Evolutionary conservation across 2,113 vertebrate genomes (phyloP).

Genomic region (Malurus cyaneus): DNA sequence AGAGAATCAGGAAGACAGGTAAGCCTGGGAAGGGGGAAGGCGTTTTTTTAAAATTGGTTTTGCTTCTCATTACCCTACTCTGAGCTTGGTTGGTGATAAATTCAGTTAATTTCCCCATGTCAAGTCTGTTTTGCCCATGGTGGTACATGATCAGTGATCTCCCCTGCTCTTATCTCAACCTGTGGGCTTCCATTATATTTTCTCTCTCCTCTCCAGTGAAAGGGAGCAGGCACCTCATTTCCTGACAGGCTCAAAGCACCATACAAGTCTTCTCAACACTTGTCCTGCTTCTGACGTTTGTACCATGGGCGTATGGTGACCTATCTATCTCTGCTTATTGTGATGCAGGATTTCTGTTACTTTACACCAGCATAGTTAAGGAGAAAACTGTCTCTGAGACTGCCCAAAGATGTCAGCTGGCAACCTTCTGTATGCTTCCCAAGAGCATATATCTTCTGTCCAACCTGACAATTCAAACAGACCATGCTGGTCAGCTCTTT

Average conservation of each 20-base stretch:
- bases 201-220: background rate
- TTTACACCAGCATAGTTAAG: background rate
- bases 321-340: background rate
- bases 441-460: background rate
- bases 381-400: background rate
- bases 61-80: background rate
- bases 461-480: background rate
- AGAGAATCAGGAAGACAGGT: background rate
- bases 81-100: background rate
- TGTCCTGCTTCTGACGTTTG: background rate
- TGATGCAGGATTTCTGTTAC: background rate
- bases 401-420: background rate
- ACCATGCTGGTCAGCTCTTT: background rate
- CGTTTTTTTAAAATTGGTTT: background rate
- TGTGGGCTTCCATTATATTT: background rate
- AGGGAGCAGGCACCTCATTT: background rate
- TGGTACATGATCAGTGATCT: background rate
- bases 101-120: background rate
- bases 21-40: background rate
- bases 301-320: background rate
- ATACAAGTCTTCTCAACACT: background rate
- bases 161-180: background rate
- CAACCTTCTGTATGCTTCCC: background rate
- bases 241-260: background rate
- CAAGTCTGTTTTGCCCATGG: background rate